A percentile compares a stretch with the other conserved stretches of the same genome.
phyloP scores from a whole-genome alignment of 2,797 vertebrate genomes.

The Epinephelus coioides region DNA sequence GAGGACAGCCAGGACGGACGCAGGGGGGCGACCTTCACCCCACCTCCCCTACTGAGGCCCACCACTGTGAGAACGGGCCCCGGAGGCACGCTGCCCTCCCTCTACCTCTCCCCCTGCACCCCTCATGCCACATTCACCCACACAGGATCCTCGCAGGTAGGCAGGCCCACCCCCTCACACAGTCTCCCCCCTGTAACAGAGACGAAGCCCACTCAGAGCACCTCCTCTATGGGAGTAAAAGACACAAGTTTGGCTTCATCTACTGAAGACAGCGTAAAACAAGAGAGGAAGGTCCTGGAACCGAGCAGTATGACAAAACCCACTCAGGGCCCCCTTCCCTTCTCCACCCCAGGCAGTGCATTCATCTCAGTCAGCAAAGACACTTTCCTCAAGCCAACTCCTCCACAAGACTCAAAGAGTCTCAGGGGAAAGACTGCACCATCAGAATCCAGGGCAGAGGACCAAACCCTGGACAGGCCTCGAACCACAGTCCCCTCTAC shows the following conservation, averaged over 20 bases:
- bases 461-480: slow-evolving; percentile 40
- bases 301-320: slow-evolving; percentile 37
- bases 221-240: slow-evolving; percentile 35
- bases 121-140: slow-evolving; percentile 67
- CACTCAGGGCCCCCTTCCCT: slow-evolving; percentile 70
- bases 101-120: slow-evolving; percentile 72
- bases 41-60: slow-evolving; percentile 80
- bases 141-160: slow-evolving; percentile 52
- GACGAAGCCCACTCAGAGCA: slow-evolving; percentile 29
- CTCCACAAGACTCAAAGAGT: slow-evolving; percentile 63
- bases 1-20: slow-evolving; percentile 92
- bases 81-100: slow-evolving; percentile 73
- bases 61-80: slow-evolving; percentile 77
- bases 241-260: slow-evolving; percentile 15
- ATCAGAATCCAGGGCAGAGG: slow-evolving; percentile 26
- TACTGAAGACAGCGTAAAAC: slow-evolving; percentile 11
- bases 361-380: slow-evolving; percentile 85
- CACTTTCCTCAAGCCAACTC: slow-evolving; percentile 71
- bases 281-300: slow-evolving; percentile 50
- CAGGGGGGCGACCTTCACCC: slow-evolving; percentile 70
- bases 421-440: slow-evolving; percentile 8
- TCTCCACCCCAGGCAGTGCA: slow-evolving; percentile 85
- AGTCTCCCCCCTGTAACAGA: slow-evolving; percentile 54
- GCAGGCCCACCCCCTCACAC: slow-evolving; percentile 50
- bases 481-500: slow-evolving; percentile 44